A percentile compares a stretch with the other conserved stretches of the same genome.
These are phyloP conservation scores for Galbula dea DNA, from an alignment of 2,113 vertebrate genomes.

Conservation along the genomic window DNA sequence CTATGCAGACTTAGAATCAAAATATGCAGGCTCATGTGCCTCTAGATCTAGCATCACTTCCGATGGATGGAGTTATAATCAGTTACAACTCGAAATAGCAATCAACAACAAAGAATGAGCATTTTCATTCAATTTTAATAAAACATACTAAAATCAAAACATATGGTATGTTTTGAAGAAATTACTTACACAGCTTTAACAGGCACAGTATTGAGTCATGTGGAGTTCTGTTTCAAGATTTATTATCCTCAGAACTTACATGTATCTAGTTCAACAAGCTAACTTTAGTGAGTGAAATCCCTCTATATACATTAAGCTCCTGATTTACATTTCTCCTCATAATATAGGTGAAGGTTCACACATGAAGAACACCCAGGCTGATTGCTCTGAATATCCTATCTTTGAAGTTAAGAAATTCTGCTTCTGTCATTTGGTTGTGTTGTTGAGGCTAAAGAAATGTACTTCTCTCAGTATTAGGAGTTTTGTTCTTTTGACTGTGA, in stretches of 20 bases:
- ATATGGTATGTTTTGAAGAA: background rate
- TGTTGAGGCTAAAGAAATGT: background rate
- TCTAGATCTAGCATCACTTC: background rate
- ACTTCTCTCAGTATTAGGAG: background rate
- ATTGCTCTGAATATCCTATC: background rate
- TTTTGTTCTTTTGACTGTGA: background rate
- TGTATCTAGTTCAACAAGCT: slow-evolving; percentile 47
- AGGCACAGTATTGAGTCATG: background rate
- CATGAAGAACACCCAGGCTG: background rate
- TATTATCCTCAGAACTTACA: slow-evolving; percentile 50
- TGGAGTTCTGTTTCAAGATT: slow-evolving; percentile 1
- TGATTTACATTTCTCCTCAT: slow-evolving; percentile 25
- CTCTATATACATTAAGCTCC: background rate
- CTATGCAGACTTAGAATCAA: background rate
- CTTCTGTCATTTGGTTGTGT: background rate
- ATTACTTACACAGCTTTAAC: background rate
- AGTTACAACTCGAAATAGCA: background rate
- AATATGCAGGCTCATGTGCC: background rate
- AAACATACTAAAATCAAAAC: background rate
- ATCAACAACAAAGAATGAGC: background rate
- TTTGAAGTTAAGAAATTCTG: slow-evolving; percentile 23
- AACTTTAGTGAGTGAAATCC: slow-evolving; percentile 23
- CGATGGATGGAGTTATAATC: background rate
- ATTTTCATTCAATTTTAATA: background rate
- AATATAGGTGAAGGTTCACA: slow-evolving; percentile 14